phyloP scores from a whole-genome alignment of 2,888 invertebrate genomes.

The Drosophila ustulata region DNA sequence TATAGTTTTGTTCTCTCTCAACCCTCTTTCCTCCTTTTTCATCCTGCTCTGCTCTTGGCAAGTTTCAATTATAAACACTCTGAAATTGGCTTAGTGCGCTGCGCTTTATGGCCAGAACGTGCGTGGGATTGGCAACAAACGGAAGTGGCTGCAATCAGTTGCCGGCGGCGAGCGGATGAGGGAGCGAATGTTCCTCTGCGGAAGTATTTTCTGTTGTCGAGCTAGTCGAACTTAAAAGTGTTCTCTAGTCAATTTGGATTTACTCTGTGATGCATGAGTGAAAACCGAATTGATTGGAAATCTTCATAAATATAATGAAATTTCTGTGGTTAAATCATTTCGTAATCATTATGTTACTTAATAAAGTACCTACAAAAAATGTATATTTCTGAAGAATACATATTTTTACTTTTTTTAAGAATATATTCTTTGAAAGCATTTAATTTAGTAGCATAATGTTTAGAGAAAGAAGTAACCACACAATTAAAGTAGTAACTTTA shows the following conservation, averaged over 20 bases:
- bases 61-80: slow-evolving; percentile 68
- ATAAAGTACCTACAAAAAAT: too few species aligned
- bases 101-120: slow-evolving; percentile 57
- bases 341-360: too few species aligned
- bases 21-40: background rate
- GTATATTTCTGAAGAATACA: too few species aligned
- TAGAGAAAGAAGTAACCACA: slow-evolving; percentile 9
- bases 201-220: background rate
- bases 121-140: slow-evolving; percentile 51
- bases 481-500: slow-evolving; percentile 23
- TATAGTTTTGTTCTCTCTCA: background rate
- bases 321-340: background rate
- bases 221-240: background rate
- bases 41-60: slow-evolving; percentile 17
- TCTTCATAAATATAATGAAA: background rate
- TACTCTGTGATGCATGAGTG: background rate
- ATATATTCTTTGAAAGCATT: background rate
- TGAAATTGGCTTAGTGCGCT: slow-evolving; percentile 62
- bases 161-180: background rate
- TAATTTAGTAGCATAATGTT: background rate
- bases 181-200: background rate
- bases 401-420: too few species aligned
- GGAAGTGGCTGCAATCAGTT: slow-evolving; percentile 45
- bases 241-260: background rate
- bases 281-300: background rate